A percentile compares a stretch with the other conserved stretches of the same genome.
phyloP scores from a whole-genome alignment of 1,140 invertebrate species.

The Sycophila sp. region DNA sequence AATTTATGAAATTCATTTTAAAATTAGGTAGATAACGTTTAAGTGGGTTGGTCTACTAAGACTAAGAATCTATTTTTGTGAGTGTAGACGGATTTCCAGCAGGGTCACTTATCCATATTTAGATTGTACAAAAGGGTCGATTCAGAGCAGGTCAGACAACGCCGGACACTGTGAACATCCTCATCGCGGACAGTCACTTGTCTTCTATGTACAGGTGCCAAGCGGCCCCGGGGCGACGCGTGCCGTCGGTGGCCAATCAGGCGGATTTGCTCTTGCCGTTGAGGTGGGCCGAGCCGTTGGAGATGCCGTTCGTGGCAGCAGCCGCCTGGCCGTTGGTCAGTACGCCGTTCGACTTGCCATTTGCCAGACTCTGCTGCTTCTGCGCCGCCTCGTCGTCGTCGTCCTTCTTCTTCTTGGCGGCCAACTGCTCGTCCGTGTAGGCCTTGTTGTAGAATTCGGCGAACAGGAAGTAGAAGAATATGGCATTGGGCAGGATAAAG shows the following conservation, averaged over 20 bases:
- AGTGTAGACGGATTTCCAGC: too few species aligned
- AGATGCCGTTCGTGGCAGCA: neutral
- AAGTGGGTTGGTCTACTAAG: too few species aligned
- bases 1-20: too few species aligned
- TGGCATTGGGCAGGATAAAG: constrained; percentile 80
- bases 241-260: neutral
- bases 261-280: neutral
- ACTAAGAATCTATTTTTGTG: too few species aligned
- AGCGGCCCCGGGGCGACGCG: too few species aligned
- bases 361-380: constrained; percentile 41
- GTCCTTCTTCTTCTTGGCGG: constrained; percentile 22
- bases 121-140: too few species aligned
- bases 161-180: too few species aligned
- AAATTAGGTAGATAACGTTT: too few species aligned
- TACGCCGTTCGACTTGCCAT: constrained; percentile 35
- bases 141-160: too few species aligned
- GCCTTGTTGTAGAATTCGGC: constrained; percentile 82
- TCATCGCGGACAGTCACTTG: too few species aligned
- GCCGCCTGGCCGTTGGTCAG: neutral
- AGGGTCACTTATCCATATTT: too few species aligned
- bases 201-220: neutral
- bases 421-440: constrained; percentile 58
- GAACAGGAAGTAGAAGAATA: constrained; percentile 85
- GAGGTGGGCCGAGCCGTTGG: neutral
- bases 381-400: constrained; percentile 12